Base-by-base conservation (phyloP, 2,113 vertebrate species). In the Neopipo cinnamomea region DNA sequence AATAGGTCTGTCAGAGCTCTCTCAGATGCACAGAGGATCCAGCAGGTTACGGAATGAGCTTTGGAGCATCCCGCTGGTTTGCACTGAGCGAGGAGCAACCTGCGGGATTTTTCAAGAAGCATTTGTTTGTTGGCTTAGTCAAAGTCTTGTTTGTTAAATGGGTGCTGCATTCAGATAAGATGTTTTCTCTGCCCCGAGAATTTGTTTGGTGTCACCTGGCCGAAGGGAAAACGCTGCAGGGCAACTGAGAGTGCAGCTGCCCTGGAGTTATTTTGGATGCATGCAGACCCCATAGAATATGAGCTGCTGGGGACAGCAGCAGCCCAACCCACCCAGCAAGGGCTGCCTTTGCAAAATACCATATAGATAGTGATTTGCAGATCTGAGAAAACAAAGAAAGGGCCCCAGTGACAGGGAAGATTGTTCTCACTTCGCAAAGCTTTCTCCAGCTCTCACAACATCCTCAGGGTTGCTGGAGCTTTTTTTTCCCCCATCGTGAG, bases 401-500 rank as follows among this genome's bases (percentile, higher is more conserved):
- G 59, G 68, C 21, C 50, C 35, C 74, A 25, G 55, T 1, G 1
- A 39, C 22, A 58, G 63, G 35, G 67, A 59, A 83, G 71, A 33
- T 71, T 3, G 19, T 66, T 85, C 71, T 22, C 23, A 14, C 89
- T 91, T 71, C 17, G 62, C 33, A 76, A 66, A 75, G 33, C 46
- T 95, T 95, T 95, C 49, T 63, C n/a, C 52, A 75, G 67, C 89
- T 83, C 67, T 83, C 88, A 50, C 81, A 93, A 78, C 67, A 33
- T 91, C 83, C 83, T 84, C 22, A 0, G 68, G 74, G 61, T 44
- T 87, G 83, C 65, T 39, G 73, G 65, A 92, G n/a, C 5, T 9
- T 70, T 84, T 42, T 52, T 56, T 59, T 0, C 14, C 83, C 83
- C 83, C n/a, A 47, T 61, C 13, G 2, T 39, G 84, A 95, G 86